A percentile compares a stretch with the other conserved stretches of the same genome.
Evolutionary conservation across 2,797 vertebrate species (phyloP).

Genomic region (Lacerta bilineata): DNA sequence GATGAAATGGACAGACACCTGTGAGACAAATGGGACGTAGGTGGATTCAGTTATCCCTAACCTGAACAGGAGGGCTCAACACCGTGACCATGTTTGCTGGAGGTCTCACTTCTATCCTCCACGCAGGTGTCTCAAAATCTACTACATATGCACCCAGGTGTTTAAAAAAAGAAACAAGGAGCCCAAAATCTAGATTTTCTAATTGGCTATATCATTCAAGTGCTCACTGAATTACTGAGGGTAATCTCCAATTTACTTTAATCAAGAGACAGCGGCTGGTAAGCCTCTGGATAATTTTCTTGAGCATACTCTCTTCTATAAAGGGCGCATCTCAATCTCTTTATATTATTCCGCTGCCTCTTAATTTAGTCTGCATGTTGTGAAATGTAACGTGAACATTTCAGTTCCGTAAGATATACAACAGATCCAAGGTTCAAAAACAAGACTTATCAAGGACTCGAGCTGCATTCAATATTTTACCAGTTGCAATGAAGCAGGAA

Average conservation of each 20-base stretch:
- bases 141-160: neutral
- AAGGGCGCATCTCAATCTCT: neutral
- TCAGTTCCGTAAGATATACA: constrained; percentile 3
- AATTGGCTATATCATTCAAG: constrained; percentile 19
- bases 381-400: constrained; percentile 38
- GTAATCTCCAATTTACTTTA: constrained; percentile 20
- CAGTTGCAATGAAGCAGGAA: constrained; percentile 4
- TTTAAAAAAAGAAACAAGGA: neutral
- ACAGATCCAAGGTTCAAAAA: constrained; percentile 26
- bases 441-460: neutral
- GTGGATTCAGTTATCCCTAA: no score
- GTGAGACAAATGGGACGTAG: no score
- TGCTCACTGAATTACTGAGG: constrained; percentile 17
- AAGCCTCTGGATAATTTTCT: constrained; percentile 16
- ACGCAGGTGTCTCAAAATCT: neutral
- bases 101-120: neutral
- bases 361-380: constrained; percentile 17
- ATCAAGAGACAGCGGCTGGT: constrained; percentile 41
- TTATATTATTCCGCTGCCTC: neutral
- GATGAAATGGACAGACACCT: no score
- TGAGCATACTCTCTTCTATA: neutral
- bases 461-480: neutral
- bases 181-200: neutral
- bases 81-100: neutral
- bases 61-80: no score